A percentile compares a stretch with the other conserved stretches of the same genome.
Evolutionary conservation across 2,888 invertebrate species (phyloP).

Genomic region (Drosophila tripunctata): DNA sequence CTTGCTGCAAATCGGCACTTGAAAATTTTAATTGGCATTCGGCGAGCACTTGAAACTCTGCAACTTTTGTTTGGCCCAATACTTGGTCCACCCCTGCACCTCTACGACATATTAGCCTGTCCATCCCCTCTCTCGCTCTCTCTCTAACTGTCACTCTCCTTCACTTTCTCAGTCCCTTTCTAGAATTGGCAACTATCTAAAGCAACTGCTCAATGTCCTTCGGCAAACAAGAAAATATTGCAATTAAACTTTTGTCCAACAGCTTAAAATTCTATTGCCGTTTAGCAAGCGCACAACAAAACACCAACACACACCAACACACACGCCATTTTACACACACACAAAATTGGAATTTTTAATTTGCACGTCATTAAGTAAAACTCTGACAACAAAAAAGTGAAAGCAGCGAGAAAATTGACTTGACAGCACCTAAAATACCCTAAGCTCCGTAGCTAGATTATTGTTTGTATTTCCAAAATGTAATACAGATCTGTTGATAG

Average conservation of each 20-base stretch:
- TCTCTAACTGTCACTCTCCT: background rate
- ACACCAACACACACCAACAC: background rate
- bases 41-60: slow-evolving; percentile 64
- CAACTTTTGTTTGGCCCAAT: slow-evolving; percentile 48
- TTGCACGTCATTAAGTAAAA: slow-evolving; percentile 65
- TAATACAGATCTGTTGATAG: background rate
- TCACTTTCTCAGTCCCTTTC: background rate
- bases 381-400: slow-evolving; percentile 1
- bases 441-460: too few relatives aligned
- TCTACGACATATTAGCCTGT: slow-evolving; percentile 37
- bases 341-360: slow-evolving; percentile 69
- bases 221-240: slow-evolving; percentile 46
- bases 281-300: slow-evolving; percentile 24
- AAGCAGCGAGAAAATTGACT: background rate
- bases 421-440: slow-evolving; percentile 14
- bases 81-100: too few relatives aligned
- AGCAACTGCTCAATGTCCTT: slow-evolving; percentile 17
- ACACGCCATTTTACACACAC: background rate
- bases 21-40: slow-evolving; percentile 72
- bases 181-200: slow-evolving; percentile 38
- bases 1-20: slow-evolving; percentile 37
- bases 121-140: background rate
- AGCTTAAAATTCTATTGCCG: slow-evolving; percentile 58
- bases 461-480: too few relatives aligned
- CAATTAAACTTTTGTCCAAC: slow-evolving; percentile 61